These are phyloP conservation scores for Malacosoma neustria DNA, from an alignment of 2,888 invertebrate species.

Conservation along the genomic window DNA sequence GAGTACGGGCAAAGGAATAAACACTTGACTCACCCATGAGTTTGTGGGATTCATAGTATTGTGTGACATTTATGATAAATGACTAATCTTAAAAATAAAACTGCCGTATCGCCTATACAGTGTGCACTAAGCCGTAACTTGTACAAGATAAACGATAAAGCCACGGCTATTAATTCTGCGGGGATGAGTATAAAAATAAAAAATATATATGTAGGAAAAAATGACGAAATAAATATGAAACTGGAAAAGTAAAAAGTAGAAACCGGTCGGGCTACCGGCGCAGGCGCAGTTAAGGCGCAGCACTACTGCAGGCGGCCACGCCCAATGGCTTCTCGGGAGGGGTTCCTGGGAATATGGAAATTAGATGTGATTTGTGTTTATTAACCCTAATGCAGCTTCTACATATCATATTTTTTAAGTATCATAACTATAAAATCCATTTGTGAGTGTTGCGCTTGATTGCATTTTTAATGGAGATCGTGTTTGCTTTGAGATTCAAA, in stretches of 20 bases:
- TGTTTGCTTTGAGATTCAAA: too few species aligned
- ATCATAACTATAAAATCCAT: too few species aligned
- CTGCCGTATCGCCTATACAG: too few species aligned
- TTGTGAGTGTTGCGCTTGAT: too few species aligned
- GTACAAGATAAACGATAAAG: constrained; percentile 36
- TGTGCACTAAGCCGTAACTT: constrained; percentile 14
- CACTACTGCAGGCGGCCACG: background rate
- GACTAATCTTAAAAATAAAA: too few species aligned
- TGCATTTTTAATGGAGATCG: too few species aligned
- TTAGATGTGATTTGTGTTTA: background rate
- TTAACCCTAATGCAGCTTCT: background rate
- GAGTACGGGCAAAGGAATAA: too few species aligned
- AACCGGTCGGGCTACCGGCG: constrained; percentile 34
- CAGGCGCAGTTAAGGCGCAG: constrained; percentile 1
- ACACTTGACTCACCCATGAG: too few species aligned
- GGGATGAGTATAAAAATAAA: constrained; percentile 22
- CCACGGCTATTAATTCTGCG: constrained; percentile 38
- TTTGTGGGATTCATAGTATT: too few species aligned
- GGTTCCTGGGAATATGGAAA: background rate
- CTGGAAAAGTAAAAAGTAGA: constrained; percentile 21
- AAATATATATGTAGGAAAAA: constrained; percentile 15
- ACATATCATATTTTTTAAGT: background rate
- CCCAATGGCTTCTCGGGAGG: background rate
- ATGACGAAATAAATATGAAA: constrained; percentile 9
- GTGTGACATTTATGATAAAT: too few species aligned